Evolutionary conservation across 1,140 invertebrate genomes (phyloP), one percentile per base, ranked within the genome.

Genomic region (Brachionus paranguensis): DNA sequence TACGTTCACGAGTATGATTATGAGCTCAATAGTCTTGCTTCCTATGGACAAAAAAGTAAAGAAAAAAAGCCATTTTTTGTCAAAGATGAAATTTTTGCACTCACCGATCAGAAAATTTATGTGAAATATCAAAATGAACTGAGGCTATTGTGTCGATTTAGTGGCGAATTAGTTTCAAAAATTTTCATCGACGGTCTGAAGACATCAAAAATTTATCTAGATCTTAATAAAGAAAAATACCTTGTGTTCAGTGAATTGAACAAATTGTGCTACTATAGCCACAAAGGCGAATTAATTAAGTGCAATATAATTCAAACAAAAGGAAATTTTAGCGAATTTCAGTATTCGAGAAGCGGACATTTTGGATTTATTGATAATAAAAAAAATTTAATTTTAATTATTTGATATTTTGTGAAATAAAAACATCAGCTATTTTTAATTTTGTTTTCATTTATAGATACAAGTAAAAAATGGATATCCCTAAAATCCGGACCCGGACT

Each of bases 171-270:
- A 47, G 17, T 76, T 14, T 50, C 43, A 24, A 76, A 76, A 50
- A 50, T 76, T 50, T 1, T n/a, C 5, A 37, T 76, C 8, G 43
- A 76, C 14, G 72, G 43, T 50, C 24, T 76, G 3, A 76, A 47
- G 14, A 33, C 24, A 12, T 76, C 72, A 76, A 50, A 45, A 20
- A 50, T 76, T 47, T 76, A 47, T 76, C 43, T 76, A 50, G 72
- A 76, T 29, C 53, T 76, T 76, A 47, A 76, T 27, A 76, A 50
- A 50, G 72, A 76, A 76, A 76, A 76, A 50, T 76, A 76, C n/a
- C 10, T 76, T 27, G 11, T 29, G 11, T 76, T 50, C 43, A 50
- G 27, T 47, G 72, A 41, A 27, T 11, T 12, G 11, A 37, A 76
- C 2, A 76, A 47, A 53, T 12, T 76, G 11, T 53, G 43, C 17